Base-by-base conservation (phyloP, 2,888 invertebrate genomes). In the Liodrosophila aerea region DNA sequence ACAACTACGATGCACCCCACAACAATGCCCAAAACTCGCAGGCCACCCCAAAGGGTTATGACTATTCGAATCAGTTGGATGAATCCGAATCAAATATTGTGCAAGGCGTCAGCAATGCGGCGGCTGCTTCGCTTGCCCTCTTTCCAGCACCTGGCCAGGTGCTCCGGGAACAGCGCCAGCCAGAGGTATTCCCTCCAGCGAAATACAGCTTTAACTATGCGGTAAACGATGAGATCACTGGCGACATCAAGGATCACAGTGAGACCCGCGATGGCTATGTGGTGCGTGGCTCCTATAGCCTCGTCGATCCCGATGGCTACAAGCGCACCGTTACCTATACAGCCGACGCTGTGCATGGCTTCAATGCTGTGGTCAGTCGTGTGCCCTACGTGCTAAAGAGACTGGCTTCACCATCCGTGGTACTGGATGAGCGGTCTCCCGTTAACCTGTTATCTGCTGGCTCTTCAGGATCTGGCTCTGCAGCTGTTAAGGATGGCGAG, bases 281-380 rank as follows among this genome's bases (percentile, higher is more conserved):
- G 36, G 91, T 92, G 27, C 90, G 91, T 40, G 92, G 92, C n/a
- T 87, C 87, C 44, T 92, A 92, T 80, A 91, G 91, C 45, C 83
- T 92, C 16, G 73, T 92, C 51, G 91, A 92, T 77, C 82, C 92
- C 46, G 92, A 92, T 87, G 92, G 92, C 51, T 90, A 87, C 73
- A 91, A 90, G 71, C 89, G 92, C 60, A 91, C 88, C 29, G 92
- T 92, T 8, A 90, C 91, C 34, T 92, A 92, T 80, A 90, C 90
- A 18, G 92, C 91, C 40, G 92, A 91, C 81, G 83, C 89, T 50
- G 87, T 90, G 51, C 90, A 90, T 64, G 92, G 92, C 53, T 92
- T 92, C 87, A 92, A 92, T 80, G 92, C 92, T 7, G 88, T 92
- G n/a, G 92, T 92, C 4, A 90, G 87, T 72, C 91, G 90, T 22